These are phyloP conservation scores for Hipposideros armiger DNA, from an alignment of 2,113 vertebrate species.

Conservation along the genomic window DNA sequence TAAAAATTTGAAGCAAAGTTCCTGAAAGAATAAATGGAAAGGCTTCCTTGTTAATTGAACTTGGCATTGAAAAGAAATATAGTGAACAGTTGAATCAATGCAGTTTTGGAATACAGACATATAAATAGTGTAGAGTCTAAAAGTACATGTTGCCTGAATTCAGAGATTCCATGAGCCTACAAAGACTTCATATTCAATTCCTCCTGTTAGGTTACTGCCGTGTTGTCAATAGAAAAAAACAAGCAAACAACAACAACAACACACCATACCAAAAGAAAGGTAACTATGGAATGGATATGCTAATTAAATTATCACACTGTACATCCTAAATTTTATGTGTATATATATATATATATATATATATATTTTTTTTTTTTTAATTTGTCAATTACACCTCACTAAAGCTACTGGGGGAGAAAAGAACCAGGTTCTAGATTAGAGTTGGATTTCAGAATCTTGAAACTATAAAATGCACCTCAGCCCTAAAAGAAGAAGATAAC, in stretches of 20 bases:
- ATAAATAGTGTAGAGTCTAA: conserved; percentile 15
- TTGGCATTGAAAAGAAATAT: neutral
- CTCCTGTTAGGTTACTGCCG: neutral
- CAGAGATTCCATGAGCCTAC: conserved; percentile 57
- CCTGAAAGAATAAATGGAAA: conserved; percentile 68
- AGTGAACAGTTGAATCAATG: neutral
- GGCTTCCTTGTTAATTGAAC: neutral
- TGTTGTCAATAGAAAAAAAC: conserved; percentile 17
- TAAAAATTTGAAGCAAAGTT: conserved; percentile 60
- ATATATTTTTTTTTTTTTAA: neutral
- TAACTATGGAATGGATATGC: neutral
- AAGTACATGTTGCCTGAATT: neutral
- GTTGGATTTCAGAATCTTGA: neutral
- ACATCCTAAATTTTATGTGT: neutral
- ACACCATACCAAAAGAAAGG: neutral
- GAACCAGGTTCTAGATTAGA: neutral
- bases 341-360: neutral
- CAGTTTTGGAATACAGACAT: neutral
- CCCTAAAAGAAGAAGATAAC: neutral
- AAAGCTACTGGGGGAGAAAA: neutral
- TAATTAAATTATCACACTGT: neutral
- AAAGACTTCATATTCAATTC: conserved; percentile 11
- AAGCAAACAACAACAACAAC: neutral
- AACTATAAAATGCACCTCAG: neutral
- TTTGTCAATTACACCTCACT: neutral